Conservation (phyloP, 2,797 vertebrate genomes). For the Rhinella marina region DNA sequence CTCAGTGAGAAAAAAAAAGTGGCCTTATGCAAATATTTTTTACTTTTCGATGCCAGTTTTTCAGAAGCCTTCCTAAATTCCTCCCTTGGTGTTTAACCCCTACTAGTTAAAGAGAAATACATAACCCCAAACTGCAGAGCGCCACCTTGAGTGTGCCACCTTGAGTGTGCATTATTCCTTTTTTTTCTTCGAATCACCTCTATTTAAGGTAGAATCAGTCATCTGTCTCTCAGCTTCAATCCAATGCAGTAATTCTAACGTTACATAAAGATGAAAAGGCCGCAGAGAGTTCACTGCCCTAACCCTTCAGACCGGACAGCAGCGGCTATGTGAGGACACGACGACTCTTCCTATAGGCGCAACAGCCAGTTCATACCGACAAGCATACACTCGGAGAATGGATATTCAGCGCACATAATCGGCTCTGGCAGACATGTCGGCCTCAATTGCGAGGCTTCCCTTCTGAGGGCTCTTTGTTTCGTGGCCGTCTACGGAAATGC, state of each 20-base stretch:
- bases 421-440: slow-evolving; percentile 64
- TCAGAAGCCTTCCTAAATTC: too few species aligned
- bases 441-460: slow-evolving; percentile 38
- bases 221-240: background rate
- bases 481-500: slow-evolving; percentile 53
- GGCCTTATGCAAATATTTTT: too few species aligned
- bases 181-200: too few species aligned
- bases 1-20: too few species aligned
- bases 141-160: too few species aligned
- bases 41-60: too few species aligned
- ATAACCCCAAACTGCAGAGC: too few species aligned
- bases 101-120: too few species aligned
- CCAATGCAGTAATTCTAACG: background rate
- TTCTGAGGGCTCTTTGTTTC: slow-evolving; percentile 47
- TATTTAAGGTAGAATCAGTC: background rate
- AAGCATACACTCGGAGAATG: slow-evolving; percentile 67
- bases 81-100: too few species aligned
- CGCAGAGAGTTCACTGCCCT: background rate
- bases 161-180: too few species aligned
- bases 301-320: background rate
- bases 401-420: slow-evolving; percentile 70
- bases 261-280: background rate
- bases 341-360: slow-evolving; percentile 16
- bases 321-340: background rate
- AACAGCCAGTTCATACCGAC: slow-evolving; percentile 65